A percentile compares a stretch with the other conserved stretches of the same genome.
phyloP scores from a whole-genome alignment of 1,140 invertebrate genomes.

The Campoletis sonorensis region DNA sequence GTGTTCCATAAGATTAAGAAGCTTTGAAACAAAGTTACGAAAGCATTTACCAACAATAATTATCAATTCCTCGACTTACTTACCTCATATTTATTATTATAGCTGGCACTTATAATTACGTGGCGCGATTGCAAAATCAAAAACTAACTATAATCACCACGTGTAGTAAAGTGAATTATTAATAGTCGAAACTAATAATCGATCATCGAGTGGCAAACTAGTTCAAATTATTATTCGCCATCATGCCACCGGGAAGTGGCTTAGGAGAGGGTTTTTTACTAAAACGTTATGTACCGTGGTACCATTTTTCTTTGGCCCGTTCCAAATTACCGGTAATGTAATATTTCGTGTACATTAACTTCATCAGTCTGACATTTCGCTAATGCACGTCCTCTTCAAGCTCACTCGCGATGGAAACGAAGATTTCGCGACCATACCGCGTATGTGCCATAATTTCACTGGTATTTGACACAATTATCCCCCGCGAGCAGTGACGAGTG shows the following conservation, averaged over 20 bases:
- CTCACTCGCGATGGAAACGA: not conserved
- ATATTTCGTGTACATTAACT: not conserved
- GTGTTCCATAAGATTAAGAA: not conserved
- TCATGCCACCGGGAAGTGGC: too few relatives aligned
- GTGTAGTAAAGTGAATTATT: too few relatives aligned
- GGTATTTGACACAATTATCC: conserved; percentile 44
- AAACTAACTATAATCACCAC: too few relatives aligned
- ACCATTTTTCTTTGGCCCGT: not conserved
- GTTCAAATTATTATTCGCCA: too few relatives aligned
- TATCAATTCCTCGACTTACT: too few relatives aligned
- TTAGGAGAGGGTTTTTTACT: too few relatives aligned
- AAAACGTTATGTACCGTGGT: not conserved
- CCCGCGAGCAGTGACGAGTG: conserved; percentile 30
- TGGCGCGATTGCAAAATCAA: too few relatives aligned
- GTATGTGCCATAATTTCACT: conserved; percentile 22
- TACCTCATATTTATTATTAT: not conserved
- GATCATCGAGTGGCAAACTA: too few relatives aligned
- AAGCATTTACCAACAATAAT: too few relatives aligned
- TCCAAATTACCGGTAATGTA: not conserved
- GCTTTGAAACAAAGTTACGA: too few relatives aligned
- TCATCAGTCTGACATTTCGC: not conserved
- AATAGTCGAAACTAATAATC: too few relatives aligned
- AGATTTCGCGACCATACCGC: conserved; percentile 23
- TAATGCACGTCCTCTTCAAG: not conserved
- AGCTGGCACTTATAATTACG: not conserved